Evolutionary conservation across 2,113 vertebrate genomes (phyloP).

Genomic region (Charadrius vociferus): DNA sequence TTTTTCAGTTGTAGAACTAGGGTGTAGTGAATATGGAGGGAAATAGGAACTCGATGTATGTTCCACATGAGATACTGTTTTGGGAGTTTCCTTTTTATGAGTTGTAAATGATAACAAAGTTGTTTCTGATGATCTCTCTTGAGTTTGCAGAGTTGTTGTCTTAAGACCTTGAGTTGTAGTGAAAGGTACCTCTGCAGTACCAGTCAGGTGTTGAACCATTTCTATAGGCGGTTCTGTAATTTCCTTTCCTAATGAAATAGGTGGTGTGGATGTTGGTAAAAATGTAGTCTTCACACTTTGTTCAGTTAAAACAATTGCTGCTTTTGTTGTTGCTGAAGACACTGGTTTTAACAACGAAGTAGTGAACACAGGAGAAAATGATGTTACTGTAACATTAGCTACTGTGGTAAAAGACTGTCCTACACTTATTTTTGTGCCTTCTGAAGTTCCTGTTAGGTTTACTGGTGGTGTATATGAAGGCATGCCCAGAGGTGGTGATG

Average conservation of each 20-base stretch:
- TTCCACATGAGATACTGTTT: background rate
- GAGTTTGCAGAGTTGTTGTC: background rate
- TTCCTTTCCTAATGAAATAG: background rate
- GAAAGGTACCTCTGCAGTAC: background rate
- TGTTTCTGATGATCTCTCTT: background rate
- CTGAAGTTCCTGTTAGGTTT: background rate
- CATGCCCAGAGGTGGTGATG: background rate
- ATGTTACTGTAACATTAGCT: background rate
- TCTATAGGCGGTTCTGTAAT: background rate
- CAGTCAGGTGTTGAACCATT: background rate
- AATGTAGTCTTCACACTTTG: background rate
- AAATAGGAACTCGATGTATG: background rate
- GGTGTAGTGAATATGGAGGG: background rate
- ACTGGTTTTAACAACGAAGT: background rate
- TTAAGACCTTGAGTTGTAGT: background rate
- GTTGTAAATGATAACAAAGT: background rate
- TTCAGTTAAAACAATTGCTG: background rate
- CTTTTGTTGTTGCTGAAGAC: constrained; percentile 1
- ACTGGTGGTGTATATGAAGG: background rate
- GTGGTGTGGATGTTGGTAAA: background rate
- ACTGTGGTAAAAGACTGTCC: background rate
- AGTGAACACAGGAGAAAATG: constrained; percentile 10
- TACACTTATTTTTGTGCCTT: background rate
- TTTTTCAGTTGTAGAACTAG: background rate
- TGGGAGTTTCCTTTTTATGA: background rate